Conservation (phyloP, 2,113 vertebrate genomes). For the Eurystomus gularis region DNA sequence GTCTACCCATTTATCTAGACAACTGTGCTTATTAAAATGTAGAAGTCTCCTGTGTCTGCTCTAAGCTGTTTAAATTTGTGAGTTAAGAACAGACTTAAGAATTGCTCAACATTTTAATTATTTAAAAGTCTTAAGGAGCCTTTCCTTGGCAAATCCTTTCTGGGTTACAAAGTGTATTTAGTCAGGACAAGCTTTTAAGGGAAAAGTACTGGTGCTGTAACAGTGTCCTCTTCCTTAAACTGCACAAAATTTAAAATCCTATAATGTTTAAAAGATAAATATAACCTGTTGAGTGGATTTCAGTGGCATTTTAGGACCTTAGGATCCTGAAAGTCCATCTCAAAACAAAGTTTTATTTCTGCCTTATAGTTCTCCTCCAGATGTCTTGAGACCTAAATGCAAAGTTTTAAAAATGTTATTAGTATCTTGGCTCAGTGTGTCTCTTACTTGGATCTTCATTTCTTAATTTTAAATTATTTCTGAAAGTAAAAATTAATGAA, state of each 20-base stretch:
- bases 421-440: slow-evolving; percentile 12
- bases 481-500: not conserved
- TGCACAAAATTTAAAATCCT: slow-evolving; percentile 31
- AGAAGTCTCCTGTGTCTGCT: not conserved
- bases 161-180: slow-evolving; percentile 44
- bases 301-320: slow-evolving; percentile 24
- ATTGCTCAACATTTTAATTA: slow-evolving; percentile 36
- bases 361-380: slow-evolving; percentile 25
- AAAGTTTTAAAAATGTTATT: slow-evolving; percentile 34
- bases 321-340: slow-evolving; percentile 42
- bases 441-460: slow-evolving; percentile 14
- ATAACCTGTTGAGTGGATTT: not conserved
- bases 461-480: not conserved
- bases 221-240: slow-evolving; percentile 43
- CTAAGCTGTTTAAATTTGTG: not conserved
- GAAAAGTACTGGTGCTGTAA: not conserved
- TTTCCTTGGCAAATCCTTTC: slow-evolving; percentile 44
- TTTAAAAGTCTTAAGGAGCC: slow-evolving; percentile 41
- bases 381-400: slow-evolving; percentile 64
- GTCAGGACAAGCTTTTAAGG: slow-evolving; percentile 53
- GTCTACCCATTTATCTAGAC: not conserved
- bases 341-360: slow-evolving; percentile 62
- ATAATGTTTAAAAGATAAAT: slow-evolving; percentile 57
- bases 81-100: not conserved
- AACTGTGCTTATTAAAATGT: not conserved